Evolutionary conservation across 2,113 vertebrate genomes (phyloP), one percentile per base, ranked within the genome.

Genomic region (Corythornis vintsioides): DNA sequence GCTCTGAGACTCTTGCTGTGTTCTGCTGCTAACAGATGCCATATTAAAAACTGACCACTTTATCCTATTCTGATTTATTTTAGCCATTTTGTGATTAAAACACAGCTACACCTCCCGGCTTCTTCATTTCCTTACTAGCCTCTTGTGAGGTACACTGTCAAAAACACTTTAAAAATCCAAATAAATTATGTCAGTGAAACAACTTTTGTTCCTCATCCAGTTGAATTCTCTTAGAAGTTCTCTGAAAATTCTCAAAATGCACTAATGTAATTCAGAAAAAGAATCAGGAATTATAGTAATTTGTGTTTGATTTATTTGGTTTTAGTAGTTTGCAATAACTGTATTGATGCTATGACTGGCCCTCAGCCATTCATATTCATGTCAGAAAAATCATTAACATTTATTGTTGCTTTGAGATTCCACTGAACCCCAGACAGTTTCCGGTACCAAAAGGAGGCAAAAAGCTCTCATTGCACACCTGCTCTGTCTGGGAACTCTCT

Each of bases 401-500:
- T 95, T 92, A 95, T 83, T 90, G 35, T 83, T 82, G 53, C 87
- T 87, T 57, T 90, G 87, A 76, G 87, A 90, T 76, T 90, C 59
- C 6, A 5, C 47, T 55, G 89, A 83, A 71, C 24, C 56, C 63
- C 48, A 83, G 84, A 57, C 66, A 83, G 42, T 94, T 90, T 92
- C 91, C 10, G 11, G 79, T 63, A 92, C 50, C 50, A 67, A 53
- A 86, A 40, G 66, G 74, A 87, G 45, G 59, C 61, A 53, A 57
- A 66, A 91, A 76, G 24, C 52, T 56, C 47, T 93, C 28, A 3
- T 60, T 79, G 66, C 11, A 1, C 93, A 96, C 89, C 91, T 96
- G 92, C 70, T 21, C 81, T 96, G 91, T 89, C 93, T 94, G 94
- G 88, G 89, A 96, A 94, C 84, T 69, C 10, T 3, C 21, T 67